phyloP scores from a whole-genome alignment of 2,797 vertebrate genomes.

The Labeo calbasu region DNA sequence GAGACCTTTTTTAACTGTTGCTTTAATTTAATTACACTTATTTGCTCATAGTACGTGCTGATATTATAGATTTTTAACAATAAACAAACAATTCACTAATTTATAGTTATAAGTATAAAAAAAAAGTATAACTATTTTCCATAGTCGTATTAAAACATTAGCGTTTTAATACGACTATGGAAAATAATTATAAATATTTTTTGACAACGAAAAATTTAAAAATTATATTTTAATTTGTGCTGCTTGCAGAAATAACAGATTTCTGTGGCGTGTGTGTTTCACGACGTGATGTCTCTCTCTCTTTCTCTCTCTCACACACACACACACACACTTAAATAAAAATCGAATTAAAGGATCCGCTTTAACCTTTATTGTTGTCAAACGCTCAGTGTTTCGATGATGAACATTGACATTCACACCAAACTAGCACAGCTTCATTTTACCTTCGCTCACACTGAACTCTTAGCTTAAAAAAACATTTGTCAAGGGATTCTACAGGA shows the following conservation, averaged over 20 bases:
- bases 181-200: not conserved
- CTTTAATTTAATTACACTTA: not conserved
- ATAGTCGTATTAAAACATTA: not conserved
- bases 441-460: not conserved
- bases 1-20: not conserved
- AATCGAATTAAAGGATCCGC: slow-evolving; percentile 29
- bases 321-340: not conserved
- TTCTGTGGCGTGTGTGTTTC: not conserved
- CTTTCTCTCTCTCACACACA: not conserved
- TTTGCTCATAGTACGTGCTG: no score
- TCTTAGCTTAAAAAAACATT: not conserved
- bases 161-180: not conserved
- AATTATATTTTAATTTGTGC: not conserved
- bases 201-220: not conserved
- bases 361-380: not conserved
- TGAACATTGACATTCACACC: slow-evolving; percentile 31
- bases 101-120: no score
- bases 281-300: not conserved
- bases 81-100: not conserved
- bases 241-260: not conserved
- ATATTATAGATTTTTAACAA: no score
- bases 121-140: no score
- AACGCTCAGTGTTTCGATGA: slow-evolving; percentile 37
- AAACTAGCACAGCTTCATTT: slow-evolving; percentile 31
- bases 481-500: not conserved